Base-by-base conservation (phyloP, 2,113 vertebrate species). In the Lucifuga dentata region DNA sequence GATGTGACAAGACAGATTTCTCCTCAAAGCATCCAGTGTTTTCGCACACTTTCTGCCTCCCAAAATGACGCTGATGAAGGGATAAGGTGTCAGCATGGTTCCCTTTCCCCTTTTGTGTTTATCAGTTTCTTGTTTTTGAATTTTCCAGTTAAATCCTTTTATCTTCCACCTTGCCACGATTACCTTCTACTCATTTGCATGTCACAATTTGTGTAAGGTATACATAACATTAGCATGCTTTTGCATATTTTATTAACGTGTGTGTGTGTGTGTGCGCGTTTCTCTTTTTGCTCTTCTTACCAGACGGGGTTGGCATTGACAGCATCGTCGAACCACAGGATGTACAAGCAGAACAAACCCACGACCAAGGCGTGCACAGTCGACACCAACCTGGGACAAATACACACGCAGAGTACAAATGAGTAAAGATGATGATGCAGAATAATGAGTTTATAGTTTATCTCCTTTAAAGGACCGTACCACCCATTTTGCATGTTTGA, bases 221-320 rank as follows among this genome's bases (percentile, higher is more conserved):
- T n/a, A n/a, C n/a, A n/a, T n/a, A n/a, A 40, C 11, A 40, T 15
- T 6, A 40, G 38, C 11, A 12, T 5, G 38, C 15, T 40, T 15
- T 5, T 15, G 38, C 3, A 7, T 15, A n/a, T 23, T 9, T 12
- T n/a, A n/a, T n/a, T n/a, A n/a, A n/a, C n/a, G n/a, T n/a, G n/a
- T n/a, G n/a, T n/a, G n/a, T n/a, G n/a, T n/a, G n/a, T n/a, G n/a
- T n/a, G n/a, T n/a, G n/a, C n/a, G n/a, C n/a, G n/a, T n/a, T 56
- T 24, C 15, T 26, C 11, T 67, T 67, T 79, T 38, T 63, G 72
- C 58, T 72, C 19, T 24, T 79, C 91, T 93, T 91, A 95, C 94
- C 92, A 95, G 78, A 94, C 90, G 0, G 93, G 93, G 76, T 93
- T 91, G 63, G 88, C 83, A 68, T 95, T 94, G 70, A 94, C 87